Evolutionary conservation across 2,797 vertebrate genomes (phyloP), one percentile per base, ranked within the genome.

Genomic region (Cygnus olor): DNA sequence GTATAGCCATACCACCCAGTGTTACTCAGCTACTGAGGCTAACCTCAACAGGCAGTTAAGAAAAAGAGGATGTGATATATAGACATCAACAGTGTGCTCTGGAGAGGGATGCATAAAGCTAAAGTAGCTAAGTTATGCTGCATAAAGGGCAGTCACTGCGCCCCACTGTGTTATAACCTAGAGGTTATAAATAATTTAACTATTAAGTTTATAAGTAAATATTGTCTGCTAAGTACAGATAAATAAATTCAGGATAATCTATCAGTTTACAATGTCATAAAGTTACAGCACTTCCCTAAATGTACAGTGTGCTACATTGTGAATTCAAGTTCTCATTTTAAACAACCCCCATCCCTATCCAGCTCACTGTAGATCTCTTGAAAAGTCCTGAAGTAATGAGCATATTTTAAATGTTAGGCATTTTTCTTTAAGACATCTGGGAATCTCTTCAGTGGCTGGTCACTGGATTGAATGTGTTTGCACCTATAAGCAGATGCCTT

Each of bases 351-450:
- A 77, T 89, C 90, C 85, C 96, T 94, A 27, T 65, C 72, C 90
- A 91, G 89, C 69, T 95, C 60, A 92, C 97, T 95, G 96, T 86
- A 97, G 96, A 95, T 76, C 92, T 97, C 97, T 92, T 95, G 88
- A 97, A 96, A 98, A 97, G 89, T 94, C 80, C 17, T 80, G 76
- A 93, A 97, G 93, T 78, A 95, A 92, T 73, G 78, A 93, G 94
- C 97, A 97, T 98, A 97, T 94, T 97, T 98, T 92, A 97, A 97
- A 98, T 97, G 97, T 97, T 94, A 97, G 88, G 94, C 96, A 97
- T 97, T 98, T 98, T 98, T 98, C 97, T 98, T 97, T 95, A 95
- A 97, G 98, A 98, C 97, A 98, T 98, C 97, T 98, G 97, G 96
- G 97, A 97, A 98, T 97, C 97, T 97, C 97, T 97, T 98, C 95